Evolutionary conservation across 1,140 invertebrate species (phyloP), one percentile per base, ranked within the genome.

Genomic region (Hylaeus anthracinus): DNA sequence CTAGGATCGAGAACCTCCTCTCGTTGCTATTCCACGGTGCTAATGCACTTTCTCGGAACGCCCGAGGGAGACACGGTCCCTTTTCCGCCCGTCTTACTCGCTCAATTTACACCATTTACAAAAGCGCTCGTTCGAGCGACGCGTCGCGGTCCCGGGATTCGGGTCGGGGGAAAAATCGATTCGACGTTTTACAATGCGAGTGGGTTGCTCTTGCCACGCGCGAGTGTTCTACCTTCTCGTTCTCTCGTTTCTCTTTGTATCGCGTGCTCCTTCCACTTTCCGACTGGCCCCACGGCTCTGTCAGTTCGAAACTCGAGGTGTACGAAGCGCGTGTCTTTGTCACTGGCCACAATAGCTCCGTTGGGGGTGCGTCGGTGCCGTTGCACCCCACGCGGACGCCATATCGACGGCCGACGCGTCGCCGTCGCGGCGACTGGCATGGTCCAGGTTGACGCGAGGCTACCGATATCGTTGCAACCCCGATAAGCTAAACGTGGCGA

Each of bases 251-350:
- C 43, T 53, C 15, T 41, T 55, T 55, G 2, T 15, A 43, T 69
- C 55, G 48, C 9, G 26, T 41, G 4, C 51, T 48, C 26, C 66
- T 51, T 14, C 39, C 26, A 14, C 43, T 55, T 56, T 39, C 26
- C 5, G n/a, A n/a, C n/a, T 60, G 55, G 51, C 63, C 58, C 55
- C 1, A 3, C 64, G 5, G n/a, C 58, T 51, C 60, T 45, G 37
- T 51, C 43, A 15, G 15, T 12, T 51, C 48, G 43, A 43, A 58
- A 79, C 69, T 55, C 76, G 76, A 79, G 69, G 67, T 72, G 70
- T 37, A 53, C 39, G 71, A 74, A 74, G 71, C 43, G 37, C 60
- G 76, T 39, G 76, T 79, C 76, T 79, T 79, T 79, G 76, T 79
- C 76, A 79, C 76, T 69, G n/a, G 15, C 37, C 48, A 79, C 76